phyloP scores from a whole-genome alignment of 2,797 vertebrate species.

The Gallinago solitaria region DNA sequence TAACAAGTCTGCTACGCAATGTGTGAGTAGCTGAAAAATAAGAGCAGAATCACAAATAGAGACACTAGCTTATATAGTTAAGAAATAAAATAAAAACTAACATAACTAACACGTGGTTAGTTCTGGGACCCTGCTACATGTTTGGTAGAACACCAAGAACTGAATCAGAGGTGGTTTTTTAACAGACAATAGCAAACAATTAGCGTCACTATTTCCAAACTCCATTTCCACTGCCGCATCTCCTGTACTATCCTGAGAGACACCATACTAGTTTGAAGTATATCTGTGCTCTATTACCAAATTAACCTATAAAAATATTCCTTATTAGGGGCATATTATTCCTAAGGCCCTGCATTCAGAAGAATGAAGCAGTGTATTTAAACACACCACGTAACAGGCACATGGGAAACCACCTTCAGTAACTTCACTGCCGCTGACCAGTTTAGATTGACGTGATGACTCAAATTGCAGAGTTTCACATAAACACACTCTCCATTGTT shows the following conservation, averaged over 20 bases:
- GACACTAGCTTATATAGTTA: background rate
- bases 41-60: background rate
- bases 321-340: background rate
- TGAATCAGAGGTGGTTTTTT: background rate
- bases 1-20: background rate
- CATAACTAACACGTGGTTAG: background rate
- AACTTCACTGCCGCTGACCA: background rate
- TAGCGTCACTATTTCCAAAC: background rate
- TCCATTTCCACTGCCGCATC: background rate
- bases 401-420: background rate
- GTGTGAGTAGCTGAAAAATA: background rate
- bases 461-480: background rate
- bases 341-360: background rate
- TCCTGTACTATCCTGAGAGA: background rate
- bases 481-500: background rate
- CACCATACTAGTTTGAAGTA: background rate
- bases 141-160: background rate
- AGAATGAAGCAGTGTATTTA: background rate
- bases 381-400: background rate
- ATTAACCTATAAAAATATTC: background rate
- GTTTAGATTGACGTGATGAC: background rate
- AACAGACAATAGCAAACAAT: background rate
- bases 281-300: background rate
- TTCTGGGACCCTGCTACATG: background rate
- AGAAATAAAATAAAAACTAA: background rate